These are phyloP conservation scores for Struthidea cinerea DNA, from an alignment of 2,113 vertebrate genomes.

Conservation along the genomic window DNA sequence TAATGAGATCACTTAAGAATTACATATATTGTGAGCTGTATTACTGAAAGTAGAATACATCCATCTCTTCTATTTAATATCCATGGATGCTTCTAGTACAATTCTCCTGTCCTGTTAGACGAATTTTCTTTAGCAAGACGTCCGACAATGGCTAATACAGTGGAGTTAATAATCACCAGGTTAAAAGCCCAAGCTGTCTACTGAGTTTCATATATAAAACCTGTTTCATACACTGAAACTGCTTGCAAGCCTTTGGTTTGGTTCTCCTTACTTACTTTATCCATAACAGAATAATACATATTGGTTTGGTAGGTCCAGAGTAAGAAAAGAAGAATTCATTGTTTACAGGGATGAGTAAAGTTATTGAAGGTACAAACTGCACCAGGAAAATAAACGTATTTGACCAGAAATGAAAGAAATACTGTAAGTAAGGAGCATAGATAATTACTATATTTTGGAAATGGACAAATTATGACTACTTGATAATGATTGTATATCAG, in stretches of 20 bases:
- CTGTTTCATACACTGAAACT: background rate
- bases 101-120: background rate
- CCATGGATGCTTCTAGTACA: background rate
- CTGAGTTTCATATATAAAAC: background rate
- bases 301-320: background rate
- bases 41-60: background rate
- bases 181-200: background rate
- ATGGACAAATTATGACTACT: background rate
- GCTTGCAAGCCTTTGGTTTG: background rate
- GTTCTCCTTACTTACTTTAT: background rate
- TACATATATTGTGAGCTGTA: background rate
- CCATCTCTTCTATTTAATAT: background rate
- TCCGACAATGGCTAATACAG: background rate
- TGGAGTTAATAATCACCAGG: background rate
- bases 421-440: background rate
- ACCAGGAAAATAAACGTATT: background rate
- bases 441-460: background rate
- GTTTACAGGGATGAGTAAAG: background rate
- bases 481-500: background rate
- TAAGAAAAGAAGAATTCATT: background rate
- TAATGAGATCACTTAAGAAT: background rate
- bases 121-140: background rate
- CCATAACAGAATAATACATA: fast-evolving
- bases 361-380: background rate
- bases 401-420: background rate